Evolutionary conservation across 2,113 vertebrate genomes (phyloP).

Genomic region (Rostratula benghalensis): DNA sequence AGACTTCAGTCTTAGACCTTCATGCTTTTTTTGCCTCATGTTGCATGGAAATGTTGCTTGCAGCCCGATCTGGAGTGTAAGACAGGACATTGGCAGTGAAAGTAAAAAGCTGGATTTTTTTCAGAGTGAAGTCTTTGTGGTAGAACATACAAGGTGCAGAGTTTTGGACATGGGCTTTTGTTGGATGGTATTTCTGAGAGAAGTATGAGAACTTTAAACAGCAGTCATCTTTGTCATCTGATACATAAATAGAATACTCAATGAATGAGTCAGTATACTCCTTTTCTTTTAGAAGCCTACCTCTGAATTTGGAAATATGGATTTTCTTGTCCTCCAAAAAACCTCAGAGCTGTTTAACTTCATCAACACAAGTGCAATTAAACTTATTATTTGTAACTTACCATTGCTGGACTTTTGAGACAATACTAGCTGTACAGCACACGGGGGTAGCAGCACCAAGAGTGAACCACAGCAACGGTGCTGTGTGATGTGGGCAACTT

Average conservation of each 20-base stretch:
- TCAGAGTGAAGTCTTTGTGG: not conserved
- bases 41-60: not conserved
- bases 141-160: not conserved
- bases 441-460: not conserved
- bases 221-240: not conserved
- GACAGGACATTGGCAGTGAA: not conserved
- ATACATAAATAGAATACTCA: not conserved
- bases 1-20: not conserved
- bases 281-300: not conserved
- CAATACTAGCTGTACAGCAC: not conserved
- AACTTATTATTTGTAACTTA: not conserved
- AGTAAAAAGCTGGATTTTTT: not conserved
- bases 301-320: not conserved
- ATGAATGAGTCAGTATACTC: not conserved
- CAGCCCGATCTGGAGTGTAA: not conserved
- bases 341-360: not conserved
- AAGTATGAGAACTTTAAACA: not conserved
- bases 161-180: accelerated
- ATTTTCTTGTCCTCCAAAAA: not conserved
- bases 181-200: not conserved
- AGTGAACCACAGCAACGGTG: not conserved
- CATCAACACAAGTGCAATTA: not conserved
- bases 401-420: not conserved
- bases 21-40: not conserved
- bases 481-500: not conserved